phyloP scores from a whole-genome alignment of 1,140 invertebrate genomes.

The Philotrypesis tridentata region DNA sequence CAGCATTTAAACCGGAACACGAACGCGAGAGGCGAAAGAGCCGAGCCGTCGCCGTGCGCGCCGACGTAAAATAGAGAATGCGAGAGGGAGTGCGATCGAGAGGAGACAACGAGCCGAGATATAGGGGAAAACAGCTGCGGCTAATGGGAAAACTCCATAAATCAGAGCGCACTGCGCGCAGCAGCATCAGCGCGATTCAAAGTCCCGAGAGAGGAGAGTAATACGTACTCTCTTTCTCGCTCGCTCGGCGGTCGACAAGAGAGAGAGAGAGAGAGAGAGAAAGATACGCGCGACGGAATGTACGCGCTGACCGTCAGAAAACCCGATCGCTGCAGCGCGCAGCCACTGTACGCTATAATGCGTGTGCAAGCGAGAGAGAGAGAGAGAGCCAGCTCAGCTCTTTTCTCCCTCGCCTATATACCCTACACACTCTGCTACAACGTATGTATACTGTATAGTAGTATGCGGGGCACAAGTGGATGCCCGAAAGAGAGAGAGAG shows the following conservation, averaged over 20 bases:
- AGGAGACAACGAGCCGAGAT: background rate
- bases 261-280: background rate
- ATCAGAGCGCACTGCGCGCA: slow-evolving; percentile 21
- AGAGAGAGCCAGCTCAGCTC: background rate
- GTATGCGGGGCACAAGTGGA: background rate
- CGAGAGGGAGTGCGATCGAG: background rate
- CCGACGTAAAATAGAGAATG: background rate
- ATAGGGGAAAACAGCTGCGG: slow-evolving; percentile 40
- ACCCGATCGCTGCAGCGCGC: background rate
- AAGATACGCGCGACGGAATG: background rate
- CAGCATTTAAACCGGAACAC: slow-evolving; percentile 18
- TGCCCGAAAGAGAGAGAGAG: background rate
- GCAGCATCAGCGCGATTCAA: slow-evolving; percentile 24
- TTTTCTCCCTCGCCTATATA: background rate
- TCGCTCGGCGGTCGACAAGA: background rate
- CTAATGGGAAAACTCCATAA: slow-evolving; percentile 52
- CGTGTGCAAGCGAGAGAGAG: background rate
- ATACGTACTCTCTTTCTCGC: background rate
- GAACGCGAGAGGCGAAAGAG: no score
- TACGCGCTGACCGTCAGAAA: background rate
- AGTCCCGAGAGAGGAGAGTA: slow-evolving; percentile 11
- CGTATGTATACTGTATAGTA: background rate
- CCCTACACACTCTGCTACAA: background rate
- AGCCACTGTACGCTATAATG: background rate
- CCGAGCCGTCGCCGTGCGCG: no score